These are phyloP conservation scores for Tachyglossus aculeatus DNA, from an alignment of 2,797 vertebrate species.

Conservation along the genomic window DNA sequence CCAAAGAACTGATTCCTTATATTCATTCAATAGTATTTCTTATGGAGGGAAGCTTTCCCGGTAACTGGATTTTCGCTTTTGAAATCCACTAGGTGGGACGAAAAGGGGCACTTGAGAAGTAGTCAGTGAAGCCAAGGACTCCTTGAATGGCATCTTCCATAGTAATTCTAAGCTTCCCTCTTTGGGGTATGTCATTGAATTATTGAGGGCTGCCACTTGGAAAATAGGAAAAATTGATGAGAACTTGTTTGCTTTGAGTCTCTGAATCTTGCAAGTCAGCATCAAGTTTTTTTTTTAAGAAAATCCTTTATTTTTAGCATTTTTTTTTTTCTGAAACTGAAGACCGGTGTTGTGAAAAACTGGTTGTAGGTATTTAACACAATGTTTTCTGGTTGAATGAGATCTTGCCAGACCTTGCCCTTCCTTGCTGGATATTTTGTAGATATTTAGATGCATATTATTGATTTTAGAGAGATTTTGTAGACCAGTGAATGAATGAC, in stretches of 20 bases:
- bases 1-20: slow-evolving; percentile 15
- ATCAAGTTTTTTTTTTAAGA: slow-evolving; percentile 28
- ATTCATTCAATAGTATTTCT: no score
- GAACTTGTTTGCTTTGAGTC: slow-evolving; percentile 3
- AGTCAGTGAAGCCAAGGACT: neutral
- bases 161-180: neutral
- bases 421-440: neutral
- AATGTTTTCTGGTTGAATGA: neutral
- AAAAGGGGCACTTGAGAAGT: neutral
- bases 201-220: slow-evolving; percentile 12
- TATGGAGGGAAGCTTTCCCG: slow-evolving; percentile 30
- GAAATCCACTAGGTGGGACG: neutral
- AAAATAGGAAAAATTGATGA: slow-evolving; percentile 23
- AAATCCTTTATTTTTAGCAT: neutral
- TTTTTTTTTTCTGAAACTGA: slow-evolving; percentile 16
- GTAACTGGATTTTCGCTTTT: slow-evolving; percentile 18
- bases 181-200: slow-evolving; percentile 15
- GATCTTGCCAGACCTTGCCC: neutral
- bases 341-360: neutral
- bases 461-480: neutral
- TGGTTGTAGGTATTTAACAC: neutral
- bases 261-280: neutral
- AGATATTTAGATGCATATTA: neutral
- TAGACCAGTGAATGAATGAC: neutral
- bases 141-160: slow-evolving; percentile 5